phyloP scores from a whole-genome alignment of 2,888 invertebrate genomes.

The Macropis europaea region DNA sequence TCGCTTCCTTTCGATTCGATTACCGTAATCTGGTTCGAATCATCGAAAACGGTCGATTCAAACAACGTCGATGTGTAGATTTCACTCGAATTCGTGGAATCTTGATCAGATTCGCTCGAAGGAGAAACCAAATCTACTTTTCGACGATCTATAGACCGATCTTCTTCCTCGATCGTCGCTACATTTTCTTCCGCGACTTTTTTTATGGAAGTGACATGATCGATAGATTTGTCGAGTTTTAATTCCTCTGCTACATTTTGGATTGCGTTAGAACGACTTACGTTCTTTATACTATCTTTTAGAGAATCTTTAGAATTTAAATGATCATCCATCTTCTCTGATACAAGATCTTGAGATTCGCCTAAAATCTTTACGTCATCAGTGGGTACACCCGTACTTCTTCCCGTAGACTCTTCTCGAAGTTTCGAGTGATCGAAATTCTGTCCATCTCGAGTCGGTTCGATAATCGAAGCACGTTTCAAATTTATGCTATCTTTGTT shows the following conservation, averaged over 20 bases:
- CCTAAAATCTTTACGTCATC: background rate
- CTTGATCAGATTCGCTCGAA: background rate
- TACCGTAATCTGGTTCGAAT: background rate
- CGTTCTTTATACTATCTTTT: too few relatives aligned
- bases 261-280: background rate
- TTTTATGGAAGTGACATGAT: background rate
- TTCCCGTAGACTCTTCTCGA: background rate
- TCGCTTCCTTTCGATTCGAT: background rate
- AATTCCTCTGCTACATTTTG: background rate
- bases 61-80: background rate
- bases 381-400: too few relatives aligned
- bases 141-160: rapidly evolving
- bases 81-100: background rate
- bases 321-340: background rate
- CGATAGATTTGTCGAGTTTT: background rate
- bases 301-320: background rate
- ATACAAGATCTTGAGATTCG: background rate
- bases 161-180: background rate
- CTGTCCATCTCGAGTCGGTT: background rate
- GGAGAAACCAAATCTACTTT: background rate
- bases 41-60: background rate
- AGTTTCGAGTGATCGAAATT: background rate
- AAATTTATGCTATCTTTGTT: too few relatives aligned
- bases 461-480: background rate
- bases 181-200: background rate